Conservation (phyloP, 2,888 invertebrate species). For the Lasioglossum leucozonium region DNA sequence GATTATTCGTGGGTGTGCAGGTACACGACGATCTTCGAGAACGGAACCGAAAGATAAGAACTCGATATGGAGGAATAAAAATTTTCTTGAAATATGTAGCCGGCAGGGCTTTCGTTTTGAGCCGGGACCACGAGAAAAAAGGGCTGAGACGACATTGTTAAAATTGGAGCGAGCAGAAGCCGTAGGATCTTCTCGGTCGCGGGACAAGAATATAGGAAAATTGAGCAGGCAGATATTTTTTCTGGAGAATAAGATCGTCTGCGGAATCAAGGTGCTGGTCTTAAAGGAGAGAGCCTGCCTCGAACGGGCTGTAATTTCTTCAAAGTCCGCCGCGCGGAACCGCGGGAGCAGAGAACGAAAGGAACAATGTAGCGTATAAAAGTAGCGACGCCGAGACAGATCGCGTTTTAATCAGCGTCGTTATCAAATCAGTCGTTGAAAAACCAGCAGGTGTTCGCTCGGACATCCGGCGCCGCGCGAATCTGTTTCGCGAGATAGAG, state of each 20-base stretch:
- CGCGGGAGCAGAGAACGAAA: neutral
- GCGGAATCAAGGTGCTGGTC: neutral
- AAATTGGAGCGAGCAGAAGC: neutral
- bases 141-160: neutral
- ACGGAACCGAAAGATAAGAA: no score
- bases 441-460: neutral
- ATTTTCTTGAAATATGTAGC: neutral
- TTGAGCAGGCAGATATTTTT: neutral
- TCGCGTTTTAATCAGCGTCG: constrained; percentile 5
- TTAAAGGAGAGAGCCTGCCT: neutral
- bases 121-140: neutral
- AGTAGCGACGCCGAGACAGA: neutral
- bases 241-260: neutral
- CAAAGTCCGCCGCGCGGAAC: neutral
- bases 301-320: neutral
- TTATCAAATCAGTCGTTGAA: constrained; percentile 7
- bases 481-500: neutral
- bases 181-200: neutral
- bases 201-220: neutral
- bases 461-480: neutral
- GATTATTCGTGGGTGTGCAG: neutral
- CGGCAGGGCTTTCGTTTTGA: no score
- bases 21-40: no score
- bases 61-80: neutral
- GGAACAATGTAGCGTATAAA: neutral